phyloP scores from a whole-genome alignment of 2,797 vertebrate species.

The Thunnus albacares region DNA sequence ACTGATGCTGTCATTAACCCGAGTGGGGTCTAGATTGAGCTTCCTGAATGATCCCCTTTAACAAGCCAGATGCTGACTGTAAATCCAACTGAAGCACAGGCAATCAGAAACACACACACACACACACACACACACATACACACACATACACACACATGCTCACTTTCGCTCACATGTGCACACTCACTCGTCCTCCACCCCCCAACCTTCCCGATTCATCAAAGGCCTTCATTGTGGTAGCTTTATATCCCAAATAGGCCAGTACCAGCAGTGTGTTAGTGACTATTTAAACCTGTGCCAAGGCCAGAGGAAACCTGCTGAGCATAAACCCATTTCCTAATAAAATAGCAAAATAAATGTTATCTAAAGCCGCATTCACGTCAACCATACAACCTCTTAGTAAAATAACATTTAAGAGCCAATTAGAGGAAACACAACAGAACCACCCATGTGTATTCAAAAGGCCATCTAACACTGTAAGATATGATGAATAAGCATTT shows the following conservation, averaged over 20 bases:
- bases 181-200: conserved; percentile 19
- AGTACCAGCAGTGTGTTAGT: conserved; percentile 38
- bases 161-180: conserved; percentile 25
- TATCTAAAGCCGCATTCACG: conserved; percentile 50
- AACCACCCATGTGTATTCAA: conserved; percentile 38
- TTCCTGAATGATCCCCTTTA: conserved; percentile 57
- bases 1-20: conserved; percentile 49
- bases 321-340: conserved; percentile 55
- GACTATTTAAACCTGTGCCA: conserved; percentile 56
- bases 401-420: conserved; percentile 54
- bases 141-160: neutral
- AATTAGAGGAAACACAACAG: conserved; percentile 42
- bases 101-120: conserved; percentile 30
- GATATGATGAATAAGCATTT: conserved; percentile 4
- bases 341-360: conserved; percentile 37
- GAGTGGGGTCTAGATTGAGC: conserved; percentile 36
- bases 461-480: conserved; percentile 33
- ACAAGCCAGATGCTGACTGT: conserved; percentile 58
- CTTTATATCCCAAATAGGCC: conserved; percentile 63
- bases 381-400: conserved; percentile 17
- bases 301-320: conserved; percentile 56
- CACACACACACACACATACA: neutral
- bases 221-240: conserved; percentile 65
- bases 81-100: conserved; percentile 48
- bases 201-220: conserved; percentile 43